Evolutionary conservation across 2,888 invertebrate genomes (phyloP), one percentile per base, ranked within the genome.

Genomic region (Hybos culiciformis): DNA sequence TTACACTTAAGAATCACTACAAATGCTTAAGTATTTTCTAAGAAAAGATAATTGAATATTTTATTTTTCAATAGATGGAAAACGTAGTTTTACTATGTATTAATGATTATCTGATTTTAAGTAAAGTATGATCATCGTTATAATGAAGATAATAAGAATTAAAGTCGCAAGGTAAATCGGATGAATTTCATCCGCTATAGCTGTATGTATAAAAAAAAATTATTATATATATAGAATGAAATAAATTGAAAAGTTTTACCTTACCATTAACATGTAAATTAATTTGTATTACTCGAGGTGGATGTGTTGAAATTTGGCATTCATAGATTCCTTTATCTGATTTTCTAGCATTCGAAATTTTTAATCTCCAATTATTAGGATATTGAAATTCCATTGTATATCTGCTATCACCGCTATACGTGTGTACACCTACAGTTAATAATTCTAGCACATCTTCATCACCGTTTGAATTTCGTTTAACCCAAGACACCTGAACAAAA

Each of bases 321-420:
- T 71, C 70, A 52, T 71, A 72, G 43, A 59, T 59, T 20, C 72
- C 73, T 50, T 71, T 69, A 55, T 73, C 73, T 45, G 66, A 63
- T 50, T 70, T 67, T 44, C 65, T 66, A 2, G 70, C 67, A 49
- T 67, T 69, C 43, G 61, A 57, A 43, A 73, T 71, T 59, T 70
- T 70, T 50, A 73, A 63, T 39, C 71, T 67, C 73, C 73, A 73
- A 57, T 73, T 72, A 54, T 71, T 72, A 21, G 72, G 71, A 55
- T 72, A 70, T 54, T 72, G 71, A 54, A 72, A 73, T 55, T 70
- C 69, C 55, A 70, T 66, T 44, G 68, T 63, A 39, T 66, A 76
- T 64, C 76, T 73, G 31, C 70, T 63, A 59, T 80, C 80, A 24
- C 79, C 75, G 18, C 78, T 77, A 50, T 80, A 80, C 11, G 78